phyloP scores from a whole-genome alignment of 2,888 invertebrate genomes.

The Lypha dubia region DNA sequence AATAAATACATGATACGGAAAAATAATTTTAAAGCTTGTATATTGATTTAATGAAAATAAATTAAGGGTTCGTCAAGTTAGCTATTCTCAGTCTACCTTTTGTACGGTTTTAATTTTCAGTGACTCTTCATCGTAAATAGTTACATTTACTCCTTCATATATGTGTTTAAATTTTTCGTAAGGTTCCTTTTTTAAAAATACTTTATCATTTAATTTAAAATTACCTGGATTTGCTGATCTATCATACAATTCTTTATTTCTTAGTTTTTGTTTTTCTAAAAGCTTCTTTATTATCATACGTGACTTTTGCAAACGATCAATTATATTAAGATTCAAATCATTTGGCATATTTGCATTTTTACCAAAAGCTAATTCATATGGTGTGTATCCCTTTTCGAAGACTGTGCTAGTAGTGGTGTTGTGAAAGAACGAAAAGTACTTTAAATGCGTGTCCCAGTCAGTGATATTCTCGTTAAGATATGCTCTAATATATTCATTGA shows the following conservation, averaged over 20 bases:
- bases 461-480: background rate
- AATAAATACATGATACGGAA: too few relatives aligned
- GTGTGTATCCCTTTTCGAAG: background rate
- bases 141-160: background rate
- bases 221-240: background rate
- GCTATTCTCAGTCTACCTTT: slow-evolving; percentile 3
- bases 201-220: too few relatives aligned
- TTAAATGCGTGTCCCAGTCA: slow-evolving; percentile 5
- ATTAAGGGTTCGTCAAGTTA: too few relatives aligned
- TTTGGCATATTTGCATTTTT: too few relatives aligned
- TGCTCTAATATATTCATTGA: too few relatives aligned
- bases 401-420: background rate
- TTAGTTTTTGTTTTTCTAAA: background rate
- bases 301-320: background rate
- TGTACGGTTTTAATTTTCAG: background rate
- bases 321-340: background rate
- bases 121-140: background rate
- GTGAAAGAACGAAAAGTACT: background rate
- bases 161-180: slow-evolving; percentile 3
- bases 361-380: too few relatives aligned
- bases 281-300: background rate
- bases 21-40: too few relatives aligned
- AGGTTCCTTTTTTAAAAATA: slow-evolving; percentile 2
- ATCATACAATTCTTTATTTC: too few relatives aligned
- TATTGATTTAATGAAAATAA: background rate